Evolutionary conservation across 2,888 invertebrate species (phyloP), one percentile per base, ranked within the genome.

Genomic region (Slavum lentiscoides): DNA sequence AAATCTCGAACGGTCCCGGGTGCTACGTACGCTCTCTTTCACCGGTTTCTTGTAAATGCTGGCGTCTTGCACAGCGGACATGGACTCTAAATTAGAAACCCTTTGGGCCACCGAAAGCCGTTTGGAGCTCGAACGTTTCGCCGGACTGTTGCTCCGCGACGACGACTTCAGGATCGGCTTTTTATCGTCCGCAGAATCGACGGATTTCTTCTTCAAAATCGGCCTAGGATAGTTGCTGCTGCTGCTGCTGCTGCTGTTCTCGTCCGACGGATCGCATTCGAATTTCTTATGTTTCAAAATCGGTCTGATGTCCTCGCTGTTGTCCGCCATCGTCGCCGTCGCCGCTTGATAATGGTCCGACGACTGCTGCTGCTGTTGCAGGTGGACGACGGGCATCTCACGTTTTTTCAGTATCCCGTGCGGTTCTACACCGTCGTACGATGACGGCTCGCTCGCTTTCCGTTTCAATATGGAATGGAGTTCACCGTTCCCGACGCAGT

Each of bases 181-280:
- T 21, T 53, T 74, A 19, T 73, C 62, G 59, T 64, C 81, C 59
- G 62, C 17, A 0, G 49, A 53, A 8, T 49, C 72, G 53, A 82
- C 4, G 5, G 74, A 92, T 86, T 95, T 95, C 88, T 96, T 96
- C 87, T 95, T 95, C 61, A 95, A 86, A 85, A 95, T 95, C 6
- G 95, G 95, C 86, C 87, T 86, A 2, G 88, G 88, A 84, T 84
- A 86, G 17, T 21, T 30, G 30, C 2, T 1, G 4, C 4, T 30
- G 30, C 30, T 30, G 30, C 30, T 4, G 30, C 30, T 4, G 30
- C 30, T 30, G 30, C 30, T 4, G 59, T 55, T 70, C 68, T 64
- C 80, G 59, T 77, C 77, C 58, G 17, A 5, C 7, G 62, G 21
- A 37, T 81, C 80, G 30, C 39, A 69, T 37, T 72, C 66, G 21